phyloP scores from a whole-genome alignment of 2,888 invertebrate species.

The Atethmia centrago region DNA sequence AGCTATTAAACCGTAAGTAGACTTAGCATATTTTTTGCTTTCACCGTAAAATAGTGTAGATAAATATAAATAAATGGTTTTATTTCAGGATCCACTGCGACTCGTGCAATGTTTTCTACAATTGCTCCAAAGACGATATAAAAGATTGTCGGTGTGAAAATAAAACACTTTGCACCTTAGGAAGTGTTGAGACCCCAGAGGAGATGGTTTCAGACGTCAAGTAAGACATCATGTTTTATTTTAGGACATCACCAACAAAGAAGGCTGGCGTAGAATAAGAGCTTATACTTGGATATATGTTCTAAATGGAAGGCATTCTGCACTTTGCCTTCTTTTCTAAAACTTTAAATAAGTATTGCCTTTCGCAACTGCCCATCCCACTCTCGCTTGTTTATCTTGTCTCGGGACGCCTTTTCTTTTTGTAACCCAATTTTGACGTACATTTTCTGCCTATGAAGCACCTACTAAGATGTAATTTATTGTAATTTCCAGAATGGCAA shows the following conservation, averaged over 20 bases:
- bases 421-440: not conserved
- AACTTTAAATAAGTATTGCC: not conserved
- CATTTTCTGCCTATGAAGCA: not conserved
- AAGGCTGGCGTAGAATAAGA: not conserved
- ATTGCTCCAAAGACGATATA: slow-evolving; percentile 64
- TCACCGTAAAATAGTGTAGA: not conserved
- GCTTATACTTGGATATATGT: not conserved
- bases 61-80: not conserved
- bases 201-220: slow-evolving; percentile 23
- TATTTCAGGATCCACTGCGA: slow-evolving; percentile 75
- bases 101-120: slow-evolving; percentile 63
- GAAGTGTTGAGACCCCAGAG: not conserved
- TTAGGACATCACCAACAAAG: not conserved
- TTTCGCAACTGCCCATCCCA: not conserved
- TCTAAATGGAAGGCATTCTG: not conserved
- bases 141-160: slow-evolving; percentile 71
- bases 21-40: not conserved
- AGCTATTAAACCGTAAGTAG: slow-evolving; percentile 72
- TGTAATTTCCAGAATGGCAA: slow-evolving; percentile 78
- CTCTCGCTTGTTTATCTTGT: not conserved
- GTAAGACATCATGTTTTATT: slow-evolving; percentile 26
- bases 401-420: not conserved
- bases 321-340: not conserved
- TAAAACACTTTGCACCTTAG: slow-evolving; percentile 63
- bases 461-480: not conserved